phyloP scores from a whole-genome alignment of 2,797 vertebrate species.

The Catostomus latipinnis region DNA sequence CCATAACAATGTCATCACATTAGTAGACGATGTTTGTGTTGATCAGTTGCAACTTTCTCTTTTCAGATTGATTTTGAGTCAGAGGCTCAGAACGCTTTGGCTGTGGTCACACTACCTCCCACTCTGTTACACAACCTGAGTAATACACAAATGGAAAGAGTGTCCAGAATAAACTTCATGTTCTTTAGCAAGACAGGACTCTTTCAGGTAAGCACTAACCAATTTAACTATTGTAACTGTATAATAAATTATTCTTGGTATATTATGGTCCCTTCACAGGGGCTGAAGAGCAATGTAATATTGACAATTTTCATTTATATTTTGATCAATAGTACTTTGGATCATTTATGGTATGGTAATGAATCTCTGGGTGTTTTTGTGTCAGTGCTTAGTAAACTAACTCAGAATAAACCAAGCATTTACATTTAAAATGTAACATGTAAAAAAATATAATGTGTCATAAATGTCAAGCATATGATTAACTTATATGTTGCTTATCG shows the following conservation, averaged over 20 bases:
- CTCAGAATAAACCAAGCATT: not conserved
- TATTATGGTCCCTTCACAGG: not conserved
- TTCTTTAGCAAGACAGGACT: slow-evolving; percentile 94
- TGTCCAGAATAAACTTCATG: slow-evolving; percentile 91
- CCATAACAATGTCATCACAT: not conserved
- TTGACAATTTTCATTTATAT: slow-evolving; percentile 25
- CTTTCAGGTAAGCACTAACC: slow-evolving; percentile 82
- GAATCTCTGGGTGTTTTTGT: slow-evolving; percentile 18
- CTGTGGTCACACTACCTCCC: slow-evolving; percentile 85
- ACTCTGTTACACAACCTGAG: slow-evolving; percentile 83
- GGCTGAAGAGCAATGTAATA: not conserved
- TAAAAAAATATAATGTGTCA: not conserved
- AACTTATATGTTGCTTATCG: not conserved
- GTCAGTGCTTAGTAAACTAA: slow-evolving; percentile 31
- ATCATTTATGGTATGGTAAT: slow-evolving; percentile 55
- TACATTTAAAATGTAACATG: not conserved
- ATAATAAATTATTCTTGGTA: not conserved
- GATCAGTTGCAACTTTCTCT: not conserved
- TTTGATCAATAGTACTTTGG: slow-evolving; percentile 54
- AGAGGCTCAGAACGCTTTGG: slow-evolving; percentile 75
- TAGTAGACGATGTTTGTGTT: not conserved
- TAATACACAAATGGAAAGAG: slow-evolving; percentile 73
- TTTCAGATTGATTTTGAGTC: slow-evolving; percentile 87
- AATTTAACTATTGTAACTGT: not conserved
- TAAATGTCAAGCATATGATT: not conserved